Evolutionary conservation across 2,888 invertebrate species (phyloP).

Genomic region (Macrosoma leucophasiata): DNA sequence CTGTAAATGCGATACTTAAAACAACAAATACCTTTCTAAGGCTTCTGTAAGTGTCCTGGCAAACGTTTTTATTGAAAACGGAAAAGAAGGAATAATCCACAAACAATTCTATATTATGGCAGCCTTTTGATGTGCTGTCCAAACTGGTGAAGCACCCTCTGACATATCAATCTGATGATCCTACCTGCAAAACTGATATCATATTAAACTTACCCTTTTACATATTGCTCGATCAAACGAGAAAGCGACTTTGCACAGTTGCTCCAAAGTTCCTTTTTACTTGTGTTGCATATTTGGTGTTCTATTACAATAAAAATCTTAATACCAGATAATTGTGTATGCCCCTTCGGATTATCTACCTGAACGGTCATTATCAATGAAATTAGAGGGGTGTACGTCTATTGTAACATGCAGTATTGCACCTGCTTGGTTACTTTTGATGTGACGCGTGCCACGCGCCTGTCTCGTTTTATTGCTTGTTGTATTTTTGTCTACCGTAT

Average conservation of each 20-base stretch:
- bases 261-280: no score
- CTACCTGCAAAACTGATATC: slow-evolving; percentile 57
- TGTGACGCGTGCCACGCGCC: slow-evolving; percentile 46
- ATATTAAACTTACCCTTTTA: slow-evolving; percentile 40
- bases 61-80: no score
- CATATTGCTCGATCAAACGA: no score
- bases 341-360: slow-evolving; percentile 66
- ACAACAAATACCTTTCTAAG: no score
- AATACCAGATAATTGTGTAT: slow-evolving; percentile 56
- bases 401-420: slow-evolving; percentile 37
- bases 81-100: background rate
- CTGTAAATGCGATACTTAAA: no score
- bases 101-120: slow-evolving; percentile 8
- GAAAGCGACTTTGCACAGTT: no score
- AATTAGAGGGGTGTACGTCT: slow-evolving; percentile 33
- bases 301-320: slow-evolving; percentile 31
- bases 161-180: slow-evolving; percentile 51
- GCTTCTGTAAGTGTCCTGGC: no score
- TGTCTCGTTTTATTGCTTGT: slow-evolving; percentile 19
- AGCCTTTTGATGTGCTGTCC: slow-evolving; percentile 44
- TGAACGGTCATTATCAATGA: slow-evolving; percentile 51
- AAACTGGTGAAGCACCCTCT: slow-evolving; percentile 42
- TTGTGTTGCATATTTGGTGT: no score
- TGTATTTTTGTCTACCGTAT: no score
- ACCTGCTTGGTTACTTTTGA: slow-evolving; percentile 63